These are phyloP conservation scores for Astreopora myriophthalma DNA, from an alignment of 64 coral and sea anemone genomes.

Conservation along the genomic window DNA sequence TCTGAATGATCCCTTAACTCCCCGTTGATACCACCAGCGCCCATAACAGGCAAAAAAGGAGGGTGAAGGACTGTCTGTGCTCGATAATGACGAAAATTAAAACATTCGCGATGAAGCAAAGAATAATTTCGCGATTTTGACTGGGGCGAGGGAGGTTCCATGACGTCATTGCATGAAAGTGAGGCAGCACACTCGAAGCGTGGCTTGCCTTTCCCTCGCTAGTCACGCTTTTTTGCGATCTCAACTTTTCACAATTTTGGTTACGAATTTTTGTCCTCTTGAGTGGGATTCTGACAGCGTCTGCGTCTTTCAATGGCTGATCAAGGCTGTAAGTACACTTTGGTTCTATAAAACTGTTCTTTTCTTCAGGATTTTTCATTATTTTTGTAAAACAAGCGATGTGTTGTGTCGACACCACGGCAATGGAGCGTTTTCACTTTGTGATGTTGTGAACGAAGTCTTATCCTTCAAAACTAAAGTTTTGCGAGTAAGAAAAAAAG, in stretches of 20 bases:
- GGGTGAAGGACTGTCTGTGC: background rate
- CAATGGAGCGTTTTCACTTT: background rate
- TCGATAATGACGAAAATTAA: conserved; percentile 15
- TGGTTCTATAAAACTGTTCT: background rate
- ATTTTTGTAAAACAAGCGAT: background rate
- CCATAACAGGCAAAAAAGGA: conserved; percentile 67
- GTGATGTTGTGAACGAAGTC: background rate
- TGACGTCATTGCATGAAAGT: conserved; percentile 9
- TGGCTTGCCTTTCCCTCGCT: background rate
- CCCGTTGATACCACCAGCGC: conserved; percentile 90
- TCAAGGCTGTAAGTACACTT: conserved; percentile 55
- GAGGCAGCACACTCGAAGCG: background rate
- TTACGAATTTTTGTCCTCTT: background rate
- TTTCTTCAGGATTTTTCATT: background rate
- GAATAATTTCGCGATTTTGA: background rate
- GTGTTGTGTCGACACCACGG: background rate
- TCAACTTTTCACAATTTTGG: background rate
- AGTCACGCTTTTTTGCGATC: background rate
- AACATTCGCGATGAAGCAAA: background rate
- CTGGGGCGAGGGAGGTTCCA: background rate
- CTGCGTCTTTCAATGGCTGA: conserved; percentile 29
- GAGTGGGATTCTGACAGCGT: background rate
- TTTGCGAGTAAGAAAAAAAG: too few relatives aligned
- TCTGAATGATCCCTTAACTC: conserved; percentile 80
- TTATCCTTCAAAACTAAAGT: too few relatives aligned